Conservation (phyloP, 2,113 vertebrate genomes). For the Verasper variegatus region DNA sequence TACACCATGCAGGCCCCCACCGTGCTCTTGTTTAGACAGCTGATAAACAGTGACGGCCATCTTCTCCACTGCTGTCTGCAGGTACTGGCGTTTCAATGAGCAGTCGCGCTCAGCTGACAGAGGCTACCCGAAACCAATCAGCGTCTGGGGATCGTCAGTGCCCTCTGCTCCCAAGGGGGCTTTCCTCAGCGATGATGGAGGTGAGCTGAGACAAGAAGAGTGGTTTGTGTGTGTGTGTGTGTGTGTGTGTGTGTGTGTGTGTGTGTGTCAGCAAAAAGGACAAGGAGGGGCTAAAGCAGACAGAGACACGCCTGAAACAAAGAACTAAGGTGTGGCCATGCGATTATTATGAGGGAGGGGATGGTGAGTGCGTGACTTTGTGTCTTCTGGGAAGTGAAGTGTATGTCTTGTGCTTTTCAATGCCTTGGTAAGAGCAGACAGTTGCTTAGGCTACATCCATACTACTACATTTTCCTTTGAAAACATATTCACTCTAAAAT, state of each 20-base stretch:
- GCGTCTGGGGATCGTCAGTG: slow-evolving; percentile 92
- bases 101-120: slow-evolving; percentile 86
- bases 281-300: background rate
- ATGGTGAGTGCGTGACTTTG: background rate
- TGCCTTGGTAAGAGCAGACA: background rate
- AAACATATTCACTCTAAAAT: no score
- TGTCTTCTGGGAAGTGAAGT: background rate
- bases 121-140: slow-evolving; percentile 94
- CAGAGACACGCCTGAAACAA: slow-evolving; percentile 49
- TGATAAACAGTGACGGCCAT: slow-evolving; percentile 11
- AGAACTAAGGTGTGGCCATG: slow-evolving; percentile 46
- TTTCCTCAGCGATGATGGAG: slow-evolving; percentile 91
- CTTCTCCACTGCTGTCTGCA: slow-evolving; percentile 60
- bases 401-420: background rate
- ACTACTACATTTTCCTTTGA: no score
- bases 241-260: background rate
- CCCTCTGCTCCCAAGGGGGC: slow-evolving; percentile 91
- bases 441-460: background rate
- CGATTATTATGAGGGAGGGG: slow-evolving; percentile 14
- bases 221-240: background rate
- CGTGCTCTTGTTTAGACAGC: slow-evolving; percentile 15
- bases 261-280: background rate
- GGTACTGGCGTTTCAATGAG: slow-evolving; percentile 98
- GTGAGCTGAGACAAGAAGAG: slow-evolving; percentile 79
- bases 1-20: background rate